A percentile compares a stretch with the other conserved stretches of the same genome.
These are phyloP conservation scores for Oscheius sp. DNA, from an alignment of 2,888 invertebrate genomes.

Conservation along the genomic window DNA sequence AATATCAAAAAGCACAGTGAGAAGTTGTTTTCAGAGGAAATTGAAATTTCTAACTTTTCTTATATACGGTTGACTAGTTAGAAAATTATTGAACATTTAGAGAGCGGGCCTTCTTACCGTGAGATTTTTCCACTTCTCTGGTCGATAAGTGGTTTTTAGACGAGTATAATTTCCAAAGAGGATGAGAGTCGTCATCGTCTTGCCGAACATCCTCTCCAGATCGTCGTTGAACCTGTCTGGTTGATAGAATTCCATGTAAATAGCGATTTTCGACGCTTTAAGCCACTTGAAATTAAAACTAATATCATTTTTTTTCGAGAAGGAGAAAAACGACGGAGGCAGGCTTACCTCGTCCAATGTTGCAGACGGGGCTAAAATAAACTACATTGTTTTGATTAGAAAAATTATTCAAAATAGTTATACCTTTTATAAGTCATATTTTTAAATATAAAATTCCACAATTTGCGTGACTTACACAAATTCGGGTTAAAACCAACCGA, in stretches of 20 bases:
- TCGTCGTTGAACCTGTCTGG: slow-evolving; percentile 31
- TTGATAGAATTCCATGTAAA: slow-evolving; percentile 43
- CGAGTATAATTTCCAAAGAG: slow-evolving; percentile 37
- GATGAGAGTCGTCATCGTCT: slow-evolving; percentile 30
- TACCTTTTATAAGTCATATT: too few relatives aligned
- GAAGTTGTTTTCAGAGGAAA: not conserved
- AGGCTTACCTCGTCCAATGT: slow-evolving; percentile 7
- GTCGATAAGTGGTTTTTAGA: too few relatives aligned
- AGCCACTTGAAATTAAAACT: slow-evolving; percentile 18
- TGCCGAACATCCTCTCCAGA: slow-evolving; percentile 17
- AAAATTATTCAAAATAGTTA: too few relatives aligned
- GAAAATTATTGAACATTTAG: too few relatives aligned
- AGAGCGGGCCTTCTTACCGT: too few relatives aligned
- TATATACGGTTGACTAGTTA: not conserved
- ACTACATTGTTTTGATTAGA: not conserved
- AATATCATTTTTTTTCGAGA: not conserved
- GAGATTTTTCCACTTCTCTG: slow-evolving; percentile 2
- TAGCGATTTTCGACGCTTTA: slow-evolving; percentile 30
- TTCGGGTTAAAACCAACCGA: not conserved
- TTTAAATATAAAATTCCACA: too few relatives aligned
- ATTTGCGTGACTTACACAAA: too few relatives aligned
- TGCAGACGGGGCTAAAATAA: not conserved
- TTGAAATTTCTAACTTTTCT: not conserved
- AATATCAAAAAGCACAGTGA: not conserved
- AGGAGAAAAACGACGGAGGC: slow-evolving; percentile 22